Conservation (phyloP, 1,140 invertebrate species). For the Thaumatotibia leucotreta region DNA sequence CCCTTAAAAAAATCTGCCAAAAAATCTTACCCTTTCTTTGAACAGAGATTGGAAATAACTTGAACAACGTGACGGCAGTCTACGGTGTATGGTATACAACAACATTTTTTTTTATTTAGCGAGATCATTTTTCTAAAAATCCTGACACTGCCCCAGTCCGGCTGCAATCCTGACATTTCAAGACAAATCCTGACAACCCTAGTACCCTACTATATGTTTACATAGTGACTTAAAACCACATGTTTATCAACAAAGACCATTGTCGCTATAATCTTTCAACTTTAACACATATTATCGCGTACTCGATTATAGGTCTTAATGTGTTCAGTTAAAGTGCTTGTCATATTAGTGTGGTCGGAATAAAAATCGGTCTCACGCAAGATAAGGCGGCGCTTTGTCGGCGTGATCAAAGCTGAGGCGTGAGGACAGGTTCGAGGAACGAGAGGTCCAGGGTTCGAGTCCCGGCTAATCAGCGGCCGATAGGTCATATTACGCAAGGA, state of each 20-base stretch:
- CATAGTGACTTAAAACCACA: conserved; percentile 32
- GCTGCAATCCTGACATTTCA: no score
- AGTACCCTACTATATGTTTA: not conserved
- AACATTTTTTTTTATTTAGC: no score
- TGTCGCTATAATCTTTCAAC: conserved; percentile 37
- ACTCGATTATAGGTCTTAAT: not conserved
- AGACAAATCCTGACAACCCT: conserved; percentile 56
- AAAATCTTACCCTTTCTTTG: no score
- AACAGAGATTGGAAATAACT: no score
- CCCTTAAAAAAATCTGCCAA: no score
- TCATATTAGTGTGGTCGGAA: conserved; percentile 29
- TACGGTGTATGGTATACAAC: no score
- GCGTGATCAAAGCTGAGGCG: conserved; percentile 52
- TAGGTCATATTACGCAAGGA: conserved; percentile 26
- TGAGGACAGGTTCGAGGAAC: conserved; percentile 55
- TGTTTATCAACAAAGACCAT: conserved; percentile 66
- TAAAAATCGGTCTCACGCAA: conserved; percentile 60
- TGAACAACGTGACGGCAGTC: no score
- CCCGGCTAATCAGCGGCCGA: conserved; percentile 53
- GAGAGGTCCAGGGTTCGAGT: conserved; percentile 46
- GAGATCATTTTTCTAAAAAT: no score
- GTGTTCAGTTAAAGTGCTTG: not conserved
- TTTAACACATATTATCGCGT: not conserved
- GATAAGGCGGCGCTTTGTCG: conserved; percentile 68
- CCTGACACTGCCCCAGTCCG: no score